phyloP scores from a whole-genome alignment of 2,113 vertebrate genomes.

The Phaetusa simplex region DNA sequence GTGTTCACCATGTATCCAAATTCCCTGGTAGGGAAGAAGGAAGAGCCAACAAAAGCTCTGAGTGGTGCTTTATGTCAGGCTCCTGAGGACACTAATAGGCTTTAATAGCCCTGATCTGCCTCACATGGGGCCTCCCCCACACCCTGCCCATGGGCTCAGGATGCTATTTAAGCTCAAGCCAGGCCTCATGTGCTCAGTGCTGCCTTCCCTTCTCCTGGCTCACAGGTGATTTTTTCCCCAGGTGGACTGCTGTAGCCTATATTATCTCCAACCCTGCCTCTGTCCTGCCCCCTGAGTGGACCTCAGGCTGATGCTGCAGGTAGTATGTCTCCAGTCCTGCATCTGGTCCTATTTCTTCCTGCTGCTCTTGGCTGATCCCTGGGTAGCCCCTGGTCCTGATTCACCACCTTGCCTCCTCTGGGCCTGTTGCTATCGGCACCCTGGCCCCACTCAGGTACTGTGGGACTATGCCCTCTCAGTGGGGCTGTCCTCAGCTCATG shows the following conservation, averaged over 20 bases:
- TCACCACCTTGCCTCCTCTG: not conserved
- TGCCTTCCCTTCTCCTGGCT: rapidly evolving
- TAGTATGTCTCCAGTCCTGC: not conserved
- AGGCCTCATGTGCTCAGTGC: not conserved
- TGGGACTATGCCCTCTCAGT: not conserved
- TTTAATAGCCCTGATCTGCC: not conserved
- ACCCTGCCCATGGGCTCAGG: not conserved
- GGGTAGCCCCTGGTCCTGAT: not conserved
- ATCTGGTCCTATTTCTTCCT: not conserved
- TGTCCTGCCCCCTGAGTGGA: not conserved
- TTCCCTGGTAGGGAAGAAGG: not conserved
- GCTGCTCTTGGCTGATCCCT: not conserved
- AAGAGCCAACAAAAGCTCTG: not conserved
- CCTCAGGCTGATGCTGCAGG: not conserved
- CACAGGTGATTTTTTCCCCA: not conserved
- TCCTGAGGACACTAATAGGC: not conserved
- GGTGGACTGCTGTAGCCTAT: not conserved
- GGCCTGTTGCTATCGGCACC: not conserved
- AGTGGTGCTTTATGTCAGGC: not conserved
- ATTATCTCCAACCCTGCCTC: not conserved
- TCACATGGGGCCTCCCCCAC: not conserved
- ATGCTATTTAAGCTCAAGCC: not conserved
- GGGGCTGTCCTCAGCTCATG: not conserved
- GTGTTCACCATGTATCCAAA: not conserved
- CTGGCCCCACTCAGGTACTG: not conserved